Percentiles rank a stretch among this genome's conserved stretches.
Conservation (phyloP, 1,140 invertebrate species). For the Euura lappo region DNA sequence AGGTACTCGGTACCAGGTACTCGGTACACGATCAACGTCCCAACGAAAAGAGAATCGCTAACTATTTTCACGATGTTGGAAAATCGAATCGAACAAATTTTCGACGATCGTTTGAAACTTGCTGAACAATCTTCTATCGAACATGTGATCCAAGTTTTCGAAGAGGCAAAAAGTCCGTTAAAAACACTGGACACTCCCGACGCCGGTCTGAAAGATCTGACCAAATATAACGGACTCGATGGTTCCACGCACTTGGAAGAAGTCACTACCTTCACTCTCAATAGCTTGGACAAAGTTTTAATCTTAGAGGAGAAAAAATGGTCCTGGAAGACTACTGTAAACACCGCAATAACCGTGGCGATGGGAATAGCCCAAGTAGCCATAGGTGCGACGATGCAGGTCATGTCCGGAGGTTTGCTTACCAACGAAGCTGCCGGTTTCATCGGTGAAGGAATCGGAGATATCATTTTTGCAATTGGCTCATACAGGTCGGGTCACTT, state of each 20-base stretch:
- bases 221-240: background rate
- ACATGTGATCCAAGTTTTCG: background rate
- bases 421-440: background rate
- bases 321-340: background rate
- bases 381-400: background rate
- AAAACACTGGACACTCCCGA: background rate
- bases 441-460: constrained; percentile 3
- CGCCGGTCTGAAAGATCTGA: background rate
- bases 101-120: background rate
- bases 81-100: background rate
- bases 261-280: background rate
- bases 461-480: constrained; percentile 15
- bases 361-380: background rate
- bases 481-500: constrained; percentile 18
- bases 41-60: background rate
- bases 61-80: background rate
- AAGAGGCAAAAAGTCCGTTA: background rate
- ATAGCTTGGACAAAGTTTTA: background rate
- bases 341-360: background rate
- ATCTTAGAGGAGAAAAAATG: background rate
- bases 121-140: background rate
- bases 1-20: background rate
- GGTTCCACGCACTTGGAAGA: background rate
- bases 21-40: background rate
- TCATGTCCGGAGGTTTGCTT: background rate